Conservation (phyloP, 2,797 vertebrate genomes). For the Alosa sapidissima region DNA sequence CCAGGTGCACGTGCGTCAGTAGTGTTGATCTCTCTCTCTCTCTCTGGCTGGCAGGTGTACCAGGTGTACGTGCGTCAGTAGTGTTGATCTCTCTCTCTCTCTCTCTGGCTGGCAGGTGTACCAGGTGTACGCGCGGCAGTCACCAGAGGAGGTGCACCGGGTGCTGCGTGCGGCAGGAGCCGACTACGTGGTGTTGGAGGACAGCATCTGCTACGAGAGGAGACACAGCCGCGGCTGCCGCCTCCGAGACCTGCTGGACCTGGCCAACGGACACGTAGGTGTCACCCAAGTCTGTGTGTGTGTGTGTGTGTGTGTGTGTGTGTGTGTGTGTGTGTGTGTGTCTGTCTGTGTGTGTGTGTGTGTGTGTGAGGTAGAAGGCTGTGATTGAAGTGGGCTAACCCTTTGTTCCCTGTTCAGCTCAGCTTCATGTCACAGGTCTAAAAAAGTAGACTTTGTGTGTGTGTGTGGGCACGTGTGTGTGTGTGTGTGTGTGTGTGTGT, state of each 20-base stretch:
- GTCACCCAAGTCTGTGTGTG: constrained; percentile 12
- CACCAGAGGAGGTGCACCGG: constrained; percentile 81
- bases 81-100: background rate
- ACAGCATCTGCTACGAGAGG: constrained; percentile 94
- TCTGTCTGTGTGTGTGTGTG: background rate
- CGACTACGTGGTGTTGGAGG: constrained; percentile 90
- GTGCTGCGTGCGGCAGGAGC: constrained; percentile 82
- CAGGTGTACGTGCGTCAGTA: too few relatives aligned
- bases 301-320: background rate
- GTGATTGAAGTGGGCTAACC: background rate
- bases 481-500: background rate
- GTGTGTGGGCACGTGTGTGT: background rate
- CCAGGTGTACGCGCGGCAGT: constrained; percentile 87
- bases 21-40: background rate
- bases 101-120: constrained; percentile 79
- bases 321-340: background rate
- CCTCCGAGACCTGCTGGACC: constrained; percentile 88
- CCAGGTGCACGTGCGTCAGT: too few relatives aligned
- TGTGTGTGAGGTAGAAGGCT: background rate
- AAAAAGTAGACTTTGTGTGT: background rate
- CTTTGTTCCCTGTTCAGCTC: constrained; percentile 3
- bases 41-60: too few relatives aligned
- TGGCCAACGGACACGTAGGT: constrained; percentile 92
- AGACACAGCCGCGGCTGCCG: constrained; percentile 89
- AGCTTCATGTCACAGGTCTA: background rate